These are phyloP conservation scores for Indri indri DNA, from an alignment of 2,113 vertebrate genomes.

Conservation along the genomic window DNA sequence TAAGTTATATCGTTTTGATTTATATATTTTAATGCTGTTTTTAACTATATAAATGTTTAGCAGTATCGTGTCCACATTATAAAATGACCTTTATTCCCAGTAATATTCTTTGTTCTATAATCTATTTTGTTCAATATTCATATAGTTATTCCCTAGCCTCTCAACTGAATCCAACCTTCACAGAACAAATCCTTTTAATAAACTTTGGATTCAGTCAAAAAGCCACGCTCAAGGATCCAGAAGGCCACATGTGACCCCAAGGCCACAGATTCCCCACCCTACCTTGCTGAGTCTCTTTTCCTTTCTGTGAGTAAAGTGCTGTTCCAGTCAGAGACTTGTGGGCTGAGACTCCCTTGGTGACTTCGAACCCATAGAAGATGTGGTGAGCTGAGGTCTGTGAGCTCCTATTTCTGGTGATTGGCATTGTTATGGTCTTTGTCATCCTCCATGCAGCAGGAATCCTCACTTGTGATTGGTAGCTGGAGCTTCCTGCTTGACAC, in stretches of 20 bases:
- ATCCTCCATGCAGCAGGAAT: not conserved
- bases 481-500: not conserved
- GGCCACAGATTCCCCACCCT: no score
- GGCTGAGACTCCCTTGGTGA: not conserved
- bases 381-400: not conserved
- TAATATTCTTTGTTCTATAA: not conserved
- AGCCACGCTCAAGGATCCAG: no score
- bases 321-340: not conserved
- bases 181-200: no score
- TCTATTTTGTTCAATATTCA: not conserved
- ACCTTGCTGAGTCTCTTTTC: not conserved
- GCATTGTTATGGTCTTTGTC: not conserved
- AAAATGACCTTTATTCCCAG: not conserved
- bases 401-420: not conserved
- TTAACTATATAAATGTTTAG: not conserved
- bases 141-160: not conserved
- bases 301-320: not conserved
- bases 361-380: not conserved
- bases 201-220: no score
- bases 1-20: not conserved
- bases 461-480: not conserved
- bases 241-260: no score
- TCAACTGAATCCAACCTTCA: no score
- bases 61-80: not conserved
- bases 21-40: not conserved